Evolutionary conservation across 2,888 invertebrate genomes (phyloP).

Genomic region (Tenthredo scrophulariae): DNA sequence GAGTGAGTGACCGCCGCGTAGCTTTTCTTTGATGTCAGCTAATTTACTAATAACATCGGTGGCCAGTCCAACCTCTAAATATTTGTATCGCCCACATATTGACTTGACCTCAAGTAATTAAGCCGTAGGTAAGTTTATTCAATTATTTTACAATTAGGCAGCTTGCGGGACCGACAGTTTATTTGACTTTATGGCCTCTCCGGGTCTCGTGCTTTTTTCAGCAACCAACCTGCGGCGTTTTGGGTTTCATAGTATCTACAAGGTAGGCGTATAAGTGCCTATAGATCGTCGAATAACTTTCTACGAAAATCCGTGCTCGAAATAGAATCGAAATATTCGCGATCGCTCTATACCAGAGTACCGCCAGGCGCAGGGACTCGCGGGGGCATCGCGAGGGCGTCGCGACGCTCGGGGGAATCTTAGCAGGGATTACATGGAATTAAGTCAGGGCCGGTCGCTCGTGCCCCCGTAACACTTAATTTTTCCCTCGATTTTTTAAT

Average conservation of each 20-base stretch:
- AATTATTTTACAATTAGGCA: slow-evolving; percentile 57
- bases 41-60: slow-evolving; percentile 78
- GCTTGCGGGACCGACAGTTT: not conserved
- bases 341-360: slow-evolving; percentile 7
- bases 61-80: slow-evolving; percentile 73
- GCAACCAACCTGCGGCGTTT: not conserved
- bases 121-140: slow-evolving; percentile 68
- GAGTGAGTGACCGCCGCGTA: slow-evolving; percentile 74
- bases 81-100: slow-evolving; percentile 76
- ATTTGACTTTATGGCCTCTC: not conserved
- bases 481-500: slow-evolving; percentile 79
- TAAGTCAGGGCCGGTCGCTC: slow-evolving; percentile 69
- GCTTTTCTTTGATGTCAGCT: slow-evolving; percentile 78
- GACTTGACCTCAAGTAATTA: slow-evolving; percentile 68
- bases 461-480: slow-evolving; percentile 78
- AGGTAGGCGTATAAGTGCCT: not conserved
- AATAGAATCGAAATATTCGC: slow-evolving; percentile 43
- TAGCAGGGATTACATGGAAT: slow-evolving; percentile 77
- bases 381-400: slow-evolving; percentile 55
- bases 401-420: slow-evolving; percentile 68
- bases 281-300: not conserved
- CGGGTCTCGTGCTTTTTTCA: not conserved
- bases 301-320: not conserved
- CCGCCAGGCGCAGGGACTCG: slow-evolving; percentile 53
- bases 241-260: not conserved